These are phyloP conservation scores for Actinopyga echinites DNA, from an alignment of 53 echinoderm and acorn worm genomes.

Conservation along the genomic window DNA sequence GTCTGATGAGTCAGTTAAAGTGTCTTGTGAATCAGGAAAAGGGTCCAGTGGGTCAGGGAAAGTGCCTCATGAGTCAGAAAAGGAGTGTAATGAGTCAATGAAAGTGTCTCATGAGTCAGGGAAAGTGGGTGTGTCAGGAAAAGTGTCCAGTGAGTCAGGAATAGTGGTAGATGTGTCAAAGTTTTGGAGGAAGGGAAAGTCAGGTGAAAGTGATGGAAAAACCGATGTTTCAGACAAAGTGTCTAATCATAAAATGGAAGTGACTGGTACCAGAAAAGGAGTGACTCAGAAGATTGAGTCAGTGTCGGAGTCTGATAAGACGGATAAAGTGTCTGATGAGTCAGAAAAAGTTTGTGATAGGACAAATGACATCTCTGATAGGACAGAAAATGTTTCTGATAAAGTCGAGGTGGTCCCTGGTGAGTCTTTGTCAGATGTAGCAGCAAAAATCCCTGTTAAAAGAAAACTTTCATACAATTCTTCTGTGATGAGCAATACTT, in stretches of 20 bases:
- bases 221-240: background rate
- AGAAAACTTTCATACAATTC: conserved; percentile 9
- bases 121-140: background rate
- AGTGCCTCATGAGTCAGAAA: background rate
- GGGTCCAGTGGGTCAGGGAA: no score
- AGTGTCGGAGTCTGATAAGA: background rate
- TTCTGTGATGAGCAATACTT: no score
- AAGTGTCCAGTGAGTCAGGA: conserved; percentile 22
- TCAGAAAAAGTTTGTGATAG: no score
- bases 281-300: background rate
- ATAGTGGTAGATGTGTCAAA: background rate
- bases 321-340: background rate
- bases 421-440: no score
- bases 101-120: background rate
- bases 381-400: no score
- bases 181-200: background rate
- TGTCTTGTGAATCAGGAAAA: no score
- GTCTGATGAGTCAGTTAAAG: no score
- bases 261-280: background rate
- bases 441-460: background rate
- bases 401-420: no score
- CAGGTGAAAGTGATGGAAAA: background rate
- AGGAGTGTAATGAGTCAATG: background rate
- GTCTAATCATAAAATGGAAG: background rate
- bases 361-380: no score